Conservation (phyloP, 2,888 invertebrate genomes). For the Drosophila siamana region DNA sequence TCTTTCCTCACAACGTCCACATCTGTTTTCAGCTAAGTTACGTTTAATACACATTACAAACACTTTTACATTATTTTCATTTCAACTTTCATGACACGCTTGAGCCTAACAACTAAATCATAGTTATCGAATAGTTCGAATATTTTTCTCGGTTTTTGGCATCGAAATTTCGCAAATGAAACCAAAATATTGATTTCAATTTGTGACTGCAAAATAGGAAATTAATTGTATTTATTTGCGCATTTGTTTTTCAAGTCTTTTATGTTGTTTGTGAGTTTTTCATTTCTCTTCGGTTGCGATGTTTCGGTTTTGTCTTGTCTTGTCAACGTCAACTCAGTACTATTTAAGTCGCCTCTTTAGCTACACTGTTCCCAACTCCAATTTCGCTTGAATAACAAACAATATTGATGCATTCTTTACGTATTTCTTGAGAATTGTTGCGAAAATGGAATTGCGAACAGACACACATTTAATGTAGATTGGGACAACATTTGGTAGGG, state of each 20-base stretch:
- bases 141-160: slow-evolving; percentile 13
- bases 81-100: slow-evolving; percentile 29
- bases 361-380: not conserved
- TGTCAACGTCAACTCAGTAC: slow-evolving; percentile 50
- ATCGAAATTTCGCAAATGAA: slow-evolving; percentile 8
- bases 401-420: not conserved
- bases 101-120: slow-evolving; percentile 57
- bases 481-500: slow-evolving; percentile 4
- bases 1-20: no score
- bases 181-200: slow-evolving; percentile 32
- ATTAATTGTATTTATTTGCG: slow-evolving; percentile 48
- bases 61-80: slow-evolving; percentile 36
- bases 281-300: slow-evolving; percentile 24
- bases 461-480: not conserved
- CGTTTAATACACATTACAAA: slow-evolving; percentile 66
- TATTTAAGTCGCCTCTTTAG: slow-evolving; percentile 22
- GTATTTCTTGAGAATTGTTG: not conserved
- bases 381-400: not conserved
- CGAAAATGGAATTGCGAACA: not conserved
- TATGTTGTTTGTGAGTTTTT: slow-evolving; percentile 10
- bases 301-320: slow-evolving; percentile 35
- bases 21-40: slow-evolving; percentile 33
- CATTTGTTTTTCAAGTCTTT: slow-evolving; percentile 62
- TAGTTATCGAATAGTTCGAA: slow-evolving; percentile 17
- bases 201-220: slow-evolving; percentile 66